Base-by-base conservation (phyloP, 2,888 invertebrate genomes). In the Andrena dorsata region DNA sequence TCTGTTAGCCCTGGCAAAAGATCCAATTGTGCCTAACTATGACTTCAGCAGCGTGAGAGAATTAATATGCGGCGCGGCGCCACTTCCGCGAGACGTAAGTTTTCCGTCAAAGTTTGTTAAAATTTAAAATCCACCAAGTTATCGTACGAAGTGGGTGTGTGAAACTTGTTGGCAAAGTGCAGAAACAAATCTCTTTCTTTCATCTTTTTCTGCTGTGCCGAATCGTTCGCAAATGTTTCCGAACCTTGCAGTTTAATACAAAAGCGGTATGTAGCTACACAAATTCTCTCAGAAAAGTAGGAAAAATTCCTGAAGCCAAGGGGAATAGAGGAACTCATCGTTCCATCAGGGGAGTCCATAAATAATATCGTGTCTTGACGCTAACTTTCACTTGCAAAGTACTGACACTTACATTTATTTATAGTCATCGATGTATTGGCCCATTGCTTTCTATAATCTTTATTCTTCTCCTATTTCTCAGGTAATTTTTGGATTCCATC, bases 1-100 rank as follows among this genome's bases (percentile, higher is more conserved):
- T 56, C 90, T 95, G 49, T 90, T 95, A 35, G 95, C 95, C 80
- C 87, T 96, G 64, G 94, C 94, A 16, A 95, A 95, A 85, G 93
- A 94, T 86, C 95, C 95, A 0, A 73, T 94, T 35, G 93, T 95
- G 26, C 85, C 87, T 6, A 90, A 93, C 23, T 95, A 93, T 87
- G 94, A 95, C 88, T 90, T 95, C 16, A 91, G 93, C 28, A 93
- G 92, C 71, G 81, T 95, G 13, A 90, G 90, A 32, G 89, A 90
- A 23, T 84, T 95, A 41, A 58, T 94, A 6, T 93, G 92, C 78
- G 95, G 95, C 0, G 95, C 95, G 0, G 95, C 95, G 3, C 94
- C 95, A 0, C 87, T 95, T 1, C 93, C 94, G 3, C 89, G 88
- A 16, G 92, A 93, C 28, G 91, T 94, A 79, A 88, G 86, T 85